Conservation (phyloP, 2,797 vertebrate genomes). For the Morelia viridis region DNA sequence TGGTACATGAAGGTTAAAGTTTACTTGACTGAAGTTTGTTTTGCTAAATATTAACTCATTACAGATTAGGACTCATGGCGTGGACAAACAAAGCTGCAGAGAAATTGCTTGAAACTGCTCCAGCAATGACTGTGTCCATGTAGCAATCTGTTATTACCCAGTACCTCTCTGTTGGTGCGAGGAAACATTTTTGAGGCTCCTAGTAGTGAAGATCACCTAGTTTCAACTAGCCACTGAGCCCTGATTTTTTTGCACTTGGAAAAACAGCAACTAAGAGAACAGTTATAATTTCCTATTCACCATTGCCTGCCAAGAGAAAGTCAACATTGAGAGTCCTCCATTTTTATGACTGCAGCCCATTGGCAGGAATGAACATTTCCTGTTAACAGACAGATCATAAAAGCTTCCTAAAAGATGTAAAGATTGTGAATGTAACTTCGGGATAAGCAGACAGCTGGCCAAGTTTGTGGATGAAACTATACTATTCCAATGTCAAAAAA, state of each 20-base stretch:
- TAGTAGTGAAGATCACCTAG: background rate
- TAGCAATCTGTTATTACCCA: background rate
- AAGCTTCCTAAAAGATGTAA: background rate
- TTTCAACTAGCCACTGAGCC: background rate
- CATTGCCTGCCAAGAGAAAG: background rate
- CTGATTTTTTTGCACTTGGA: background rate
- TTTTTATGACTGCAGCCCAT: too few relatives aligned
- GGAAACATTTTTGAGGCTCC: background rate
- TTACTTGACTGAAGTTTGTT: background rate
- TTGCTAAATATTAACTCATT: constrained; percentile 8
- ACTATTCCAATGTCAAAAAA: background rate
- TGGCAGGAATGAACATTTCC: background rate
- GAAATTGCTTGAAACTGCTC: background rate
- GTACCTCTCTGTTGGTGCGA: background rate
- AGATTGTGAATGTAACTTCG: background rate
- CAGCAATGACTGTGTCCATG: background rate
- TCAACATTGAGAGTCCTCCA: background rate
- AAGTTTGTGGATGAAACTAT: background rate
- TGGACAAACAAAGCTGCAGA: background rate
- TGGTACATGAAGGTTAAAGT: background rate
- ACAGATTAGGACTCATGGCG: background rate
- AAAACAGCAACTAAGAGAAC: background rate
- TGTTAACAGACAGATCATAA: background rate
- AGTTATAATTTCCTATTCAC: background rate
- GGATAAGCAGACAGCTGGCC: background rate